Evolutionary conservation across 2,797 vertebrate species (phyloP), one percentile per base, ranked within the genome.

Genomic region (Apogon hyalosoma): DNA sequence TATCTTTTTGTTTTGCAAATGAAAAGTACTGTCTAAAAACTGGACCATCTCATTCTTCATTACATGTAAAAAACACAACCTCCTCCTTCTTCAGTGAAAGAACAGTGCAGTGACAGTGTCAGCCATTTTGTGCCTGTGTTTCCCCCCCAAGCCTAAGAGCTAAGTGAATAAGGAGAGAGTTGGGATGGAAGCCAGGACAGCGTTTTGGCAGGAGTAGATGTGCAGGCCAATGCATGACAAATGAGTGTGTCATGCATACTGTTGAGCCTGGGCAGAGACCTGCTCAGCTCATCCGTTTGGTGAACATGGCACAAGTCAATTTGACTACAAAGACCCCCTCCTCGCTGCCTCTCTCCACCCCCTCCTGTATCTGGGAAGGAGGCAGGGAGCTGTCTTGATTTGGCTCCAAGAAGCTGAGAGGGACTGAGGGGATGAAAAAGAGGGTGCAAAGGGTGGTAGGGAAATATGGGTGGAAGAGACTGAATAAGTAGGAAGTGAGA

Each of bases 61-160:
- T 16, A 42, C 54, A 63, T 5, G 24, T 6, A 28, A 28, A 15
- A 63, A 53, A 39, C 4, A 13, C 16, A 47, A 52, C 21, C 24
- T 64, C 13, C 58, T 69, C 19, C 38, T 51, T 60, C 50, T 53
- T 73, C 56, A 21, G 52, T 36, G 49, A 80, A 39, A 69, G 52
- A 75, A 69, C 47, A 74, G 61, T 13, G 72, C 59, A 45, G 52
- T 41, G 65, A 79, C 52, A 62, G 46, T 11, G 71, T 74, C 81
- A 64, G 86, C 90, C 89, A 91, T 91, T 90, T 91, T 90, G 84
- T 91, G 77, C 63, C 77, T 53, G 57, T 63, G 56, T 50, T 11
- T 15, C 14, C 52, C 67, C 81, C 42, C 53, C n/a, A 55, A 71
- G 77, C 64, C 58, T 63, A 42, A 79, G 66, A 64, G 73, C 61